Base-by-base conservation (phyloP, 64 coral and sea anemone species). In the Platygyra sinensis region DNA sequence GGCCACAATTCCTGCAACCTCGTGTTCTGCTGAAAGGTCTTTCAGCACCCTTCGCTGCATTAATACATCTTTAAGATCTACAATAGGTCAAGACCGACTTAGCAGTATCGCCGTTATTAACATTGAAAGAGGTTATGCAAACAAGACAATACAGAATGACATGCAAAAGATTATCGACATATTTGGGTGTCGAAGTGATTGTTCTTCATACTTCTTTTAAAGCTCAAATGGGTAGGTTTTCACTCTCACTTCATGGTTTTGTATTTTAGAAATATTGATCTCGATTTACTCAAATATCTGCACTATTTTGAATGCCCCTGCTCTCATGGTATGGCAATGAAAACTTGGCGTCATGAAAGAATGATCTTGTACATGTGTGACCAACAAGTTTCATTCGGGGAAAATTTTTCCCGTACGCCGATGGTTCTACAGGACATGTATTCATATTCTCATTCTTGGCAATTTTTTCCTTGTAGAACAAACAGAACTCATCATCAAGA, bases 251-350 rank as follows among this genome's bases (percentile, higher is more conserved):
- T 78, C 75, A 0, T 78, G 75, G 75, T 78, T 78, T 52, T 78
- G 75, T 78, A 78, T 78, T 78, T 78, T 78, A 78, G 75, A 78
- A 78, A 78, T 78, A 42, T 78, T 78, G 39, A 78, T 78, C 75
- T 78, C 75, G 75, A 78, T 78, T 78, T 78, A 78, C 75, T 20
- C 38, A 78, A 78, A 78, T 78, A 78, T 78, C 52, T 78, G 75
- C 38, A 62, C 60, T 14, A 62, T 62, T 62, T 62, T 62, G 60
- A 62, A 62, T 19, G 60, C 60, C 60, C 60, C 14, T 62, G 60
- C 60, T 62, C 60, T 62, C 60, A 62, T 17, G 60, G 60, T 62
- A 62, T 62, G 60, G 60, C 60, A 19, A 62, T 17, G 60, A 62
- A 75, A 75, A 75, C 30, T 75, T 75, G 29, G 33, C 73, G 27